phyloP scores from a whole-genome alignment of 2,888 invertebrate species.

The Chrysodeixis includens region DNA sequence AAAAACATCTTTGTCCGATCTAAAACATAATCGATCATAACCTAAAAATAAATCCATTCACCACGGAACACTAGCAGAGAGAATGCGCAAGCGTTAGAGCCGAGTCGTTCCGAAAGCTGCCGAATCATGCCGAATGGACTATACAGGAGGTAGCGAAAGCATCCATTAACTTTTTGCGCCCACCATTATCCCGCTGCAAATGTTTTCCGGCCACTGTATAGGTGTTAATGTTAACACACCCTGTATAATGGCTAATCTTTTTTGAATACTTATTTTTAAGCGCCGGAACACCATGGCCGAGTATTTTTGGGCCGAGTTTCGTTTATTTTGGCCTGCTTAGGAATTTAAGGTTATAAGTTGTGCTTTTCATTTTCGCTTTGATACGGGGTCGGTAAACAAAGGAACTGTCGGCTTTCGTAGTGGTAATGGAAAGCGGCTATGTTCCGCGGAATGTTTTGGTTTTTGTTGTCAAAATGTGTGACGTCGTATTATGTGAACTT shows the following conservation, averaged over 20 bases:
- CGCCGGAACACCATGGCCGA: slow-evolving; percentile 44
- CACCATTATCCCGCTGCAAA: slow-evolving; percentile 66
- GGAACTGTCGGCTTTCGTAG: slow-evolving; percentile 2
- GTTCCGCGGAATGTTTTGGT: background rate
- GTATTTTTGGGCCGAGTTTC: slow-evolving; percentile 27
- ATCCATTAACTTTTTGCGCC: slow-evolving; percentile 76
- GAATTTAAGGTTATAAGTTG: background rate
- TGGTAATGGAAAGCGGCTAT: background rate
- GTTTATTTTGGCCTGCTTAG: slow-evolving; percentile 30
- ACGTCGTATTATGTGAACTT: background rate
- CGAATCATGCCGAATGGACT: slow-evolving; percentile 66
- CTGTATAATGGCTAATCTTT: slow-evolving; percentile 63
- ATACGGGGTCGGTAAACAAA: background rate
- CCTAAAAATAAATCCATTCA: background rate
- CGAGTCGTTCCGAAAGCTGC: slow-evolving; percentile 72
- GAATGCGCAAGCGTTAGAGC: slow-evolving; percentile 53
- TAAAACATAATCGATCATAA: background rate
- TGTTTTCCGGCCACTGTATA: slow-evolving; percentile 67
- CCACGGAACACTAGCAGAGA: slow-evolving; percentile 34
- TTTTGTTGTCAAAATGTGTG: background rate
- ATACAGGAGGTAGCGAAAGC: slow-evolving; percentile 60
- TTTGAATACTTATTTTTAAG: slow-evolving; percentile 62
- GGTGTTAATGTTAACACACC: slow-evolving; percentile 55
- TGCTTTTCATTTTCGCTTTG: slow-evolving; percentile 10
- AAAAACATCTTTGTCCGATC: background rate